Evolutionary conservation across 2,888 invertebrate species (phyloP).

Genomic region (Clostera curtula): DNA sequence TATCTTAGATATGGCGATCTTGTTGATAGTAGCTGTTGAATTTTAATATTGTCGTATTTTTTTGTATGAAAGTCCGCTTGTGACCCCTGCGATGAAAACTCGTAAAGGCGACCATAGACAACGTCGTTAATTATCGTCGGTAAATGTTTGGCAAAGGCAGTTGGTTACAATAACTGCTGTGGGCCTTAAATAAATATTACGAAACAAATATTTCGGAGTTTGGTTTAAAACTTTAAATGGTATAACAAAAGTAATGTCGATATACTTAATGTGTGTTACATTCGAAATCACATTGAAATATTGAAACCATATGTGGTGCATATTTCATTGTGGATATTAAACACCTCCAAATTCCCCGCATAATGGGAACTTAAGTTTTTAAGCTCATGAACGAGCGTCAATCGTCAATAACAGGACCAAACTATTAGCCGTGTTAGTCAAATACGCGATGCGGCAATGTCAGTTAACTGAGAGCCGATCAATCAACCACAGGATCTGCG

Average conservation of each 20-base stretch:
- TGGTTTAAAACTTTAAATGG: too few species aligned
- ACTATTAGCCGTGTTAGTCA: conserved; percentile 26
- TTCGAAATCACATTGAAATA: too few species aligned
- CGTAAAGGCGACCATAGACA: conserved; percentile 15
- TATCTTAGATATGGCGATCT: conserved; percentile 58
- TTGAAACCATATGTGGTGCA: too few species aligned
- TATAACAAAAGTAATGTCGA: too few species aligned
- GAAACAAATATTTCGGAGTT: too few species aligned
- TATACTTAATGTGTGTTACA: too few species aligned
- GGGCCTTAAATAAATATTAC: too few species aligned
- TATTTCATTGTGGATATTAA: too few species aligned
- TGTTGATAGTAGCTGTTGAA: conserved; percentile 54
- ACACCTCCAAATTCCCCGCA: too few species aligned
- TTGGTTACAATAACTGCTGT: too few species aligned
- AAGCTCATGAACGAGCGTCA: too few species aligned
- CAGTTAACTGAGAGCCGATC: conserved; percentile 35
- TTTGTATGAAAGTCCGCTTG: conserved; percentile 20
- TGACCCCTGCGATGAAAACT: conserved; percentile 18
- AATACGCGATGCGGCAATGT: conserved; percentile 22
- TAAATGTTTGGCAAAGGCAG: conserved; percentile 10
- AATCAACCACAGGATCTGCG: conserved; percentile 67
- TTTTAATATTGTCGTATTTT: conserved; percentile 49
- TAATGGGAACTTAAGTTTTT: too few species aligned
- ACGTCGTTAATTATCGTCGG: conserved; percentile 11
- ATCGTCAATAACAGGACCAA: conserved; percentile 23